These are phyloP conservation scores for Micrasema longulum DNA, from an alignment of 1,140 invertebrate genomes.

Conservation along the genomic window DNA sequence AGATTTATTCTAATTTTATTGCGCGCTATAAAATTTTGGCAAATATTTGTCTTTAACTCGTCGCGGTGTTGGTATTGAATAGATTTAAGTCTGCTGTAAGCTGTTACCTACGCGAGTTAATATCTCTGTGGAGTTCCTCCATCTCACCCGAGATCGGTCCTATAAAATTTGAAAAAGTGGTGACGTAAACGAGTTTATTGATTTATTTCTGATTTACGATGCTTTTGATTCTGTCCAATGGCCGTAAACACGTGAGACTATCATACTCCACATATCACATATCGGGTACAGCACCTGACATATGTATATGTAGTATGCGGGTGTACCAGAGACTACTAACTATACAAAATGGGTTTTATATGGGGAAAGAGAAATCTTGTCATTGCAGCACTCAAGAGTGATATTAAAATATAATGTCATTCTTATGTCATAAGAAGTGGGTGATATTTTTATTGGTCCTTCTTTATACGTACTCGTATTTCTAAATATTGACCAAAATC, in stretches of 20 bases:
- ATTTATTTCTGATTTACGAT: constrained; percentile 21
- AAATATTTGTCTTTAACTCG: constrained; percentile 28
- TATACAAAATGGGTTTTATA: not conserved
- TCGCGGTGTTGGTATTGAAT: constrained; percentile 17
- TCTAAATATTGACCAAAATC: not conserved
- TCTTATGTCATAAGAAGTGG: constrained; percentile 1
- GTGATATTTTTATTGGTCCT: constrained; percentile 1
- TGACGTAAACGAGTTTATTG: constrained; percentile 28
- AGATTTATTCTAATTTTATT: constrained; percentile 38
- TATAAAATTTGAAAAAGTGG: constrained; percentile 21
- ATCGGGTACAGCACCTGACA: no score
- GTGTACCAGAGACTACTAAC: not conserved
- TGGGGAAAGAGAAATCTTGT: constrained; percentile 15
- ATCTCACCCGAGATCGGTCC: constrained; percentile 12
- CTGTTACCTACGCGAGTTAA: constrained; percentile 24
- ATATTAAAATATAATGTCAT: constrained; percentile 19
- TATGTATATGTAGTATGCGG: no score
- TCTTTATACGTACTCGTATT: not conserved
- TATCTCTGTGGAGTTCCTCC: constrained; percentile 21
- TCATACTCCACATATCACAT: no score
- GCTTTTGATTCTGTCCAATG: constrained; percentile 10
- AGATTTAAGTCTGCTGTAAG: constrained; percentile 1
- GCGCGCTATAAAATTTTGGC: constrained; percentile 27
- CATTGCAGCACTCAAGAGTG: not conserved
- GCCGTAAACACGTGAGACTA: not conserved